Evolutionary conservation across 2,797 vertebrate genomes (phyloP).

Genomic region (Tragopan temminckii): DNA sequence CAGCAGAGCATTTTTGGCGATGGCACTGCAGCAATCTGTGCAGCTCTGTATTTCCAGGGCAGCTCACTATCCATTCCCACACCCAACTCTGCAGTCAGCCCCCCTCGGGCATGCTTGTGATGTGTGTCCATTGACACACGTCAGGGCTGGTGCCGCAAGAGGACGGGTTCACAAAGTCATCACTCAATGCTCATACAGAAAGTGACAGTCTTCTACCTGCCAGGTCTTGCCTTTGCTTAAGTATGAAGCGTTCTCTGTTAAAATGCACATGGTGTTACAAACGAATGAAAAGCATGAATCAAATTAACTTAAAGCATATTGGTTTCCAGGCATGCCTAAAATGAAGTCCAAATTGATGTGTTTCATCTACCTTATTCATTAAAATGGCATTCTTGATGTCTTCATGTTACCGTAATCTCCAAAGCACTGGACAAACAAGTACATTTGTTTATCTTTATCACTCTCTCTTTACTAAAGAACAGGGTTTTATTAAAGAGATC

Average conservation of each 20-base stretch:
- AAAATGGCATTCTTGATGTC: slow-evolving; percentile 77
- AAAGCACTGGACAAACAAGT: slow-evolving; percentile 82
- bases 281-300: slow-evolving; percentile 77
- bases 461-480: slow-evolving; percentile 82
- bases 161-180: background rate
- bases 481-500: slow-evolving; percentile 88
- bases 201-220: slow-evolving; percentile 57
- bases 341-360: slow-evolving; percentile 80
- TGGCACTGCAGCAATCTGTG: background rate
- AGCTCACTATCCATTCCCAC: background rate
- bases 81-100: fast-evolving
- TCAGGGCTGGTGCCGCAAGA: background rate
- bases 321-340: slow-evolving; percentile 64
- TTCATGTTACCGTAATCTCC: slow-evolving; percentile 77
- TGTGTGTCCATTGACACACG: background rate
- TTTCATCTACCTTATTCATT: slow-evolving; percentile 84
- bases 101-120: background rate
- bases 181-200: background rate
- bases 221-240: background rate
- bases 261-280: slow-evolving; percentile 67
- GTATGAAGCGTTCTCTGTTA: slow-evolving; percentile 64
- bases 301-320: slow-evolving; percentile 77
- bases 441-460: slow-evolving; percentile 85
- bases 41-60: background rate
- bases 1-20: background rate